Base-by-base conservation (phyloP, 2,797 vertebrate genomes). In the Pempheris klunzingeri region DNA sequence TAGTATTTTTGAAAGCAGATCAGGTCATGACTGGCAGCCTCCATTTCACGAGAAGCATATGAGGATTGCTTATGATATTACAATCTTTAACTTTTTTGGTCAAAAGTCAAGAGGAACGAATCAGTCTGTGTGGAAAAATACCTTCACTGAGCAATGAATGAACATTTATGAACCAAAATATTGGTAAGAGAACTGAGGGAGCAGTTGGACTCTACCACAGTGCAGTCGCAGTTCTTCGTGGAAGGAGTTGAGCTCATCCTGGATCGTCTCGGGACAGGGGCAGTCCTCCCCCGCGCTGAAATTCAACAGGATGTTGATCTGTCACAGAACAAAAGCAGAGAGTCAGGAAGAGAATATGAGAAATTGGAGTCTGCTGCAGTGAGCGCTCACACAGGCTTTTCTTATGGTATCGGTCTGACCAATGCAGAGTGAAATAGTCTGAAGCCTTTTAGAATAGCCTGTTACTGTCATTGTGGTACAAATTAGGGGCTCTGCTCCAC, bases 291-390 rank as follows among this genome's bases (percentile, higher is more conserved):
- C 97, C 69, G 96, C 91, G 85, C 95, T 97, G 92, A 99, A 99
- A 95, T 97, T 99, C 89, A 99, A 92, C 79, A 99, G 93, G 95
- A 99, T 99, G 92, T 99, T 99, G 92, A 99, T 99, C 98, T 99
- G 91, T n/a, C 24, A 78, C 49, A 60, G 76, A 87, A 90, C 44
- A 55, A 72, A 90, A 46, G 32, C 8, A 54, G 15, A 57, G 15
- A 30, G 28, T 1, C 10, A n/a, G 20, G 13, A 59, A 3, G 14
- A 11, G 22, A 43, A 60, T 17, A 47, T 9, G 47, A 50, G 34
- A 36, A n/a, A 3, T 0, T 61, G 61, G 38, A 34, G 69, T 11
- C 49, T 68, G 58, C 66, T 63, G 72, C 24, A 57, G 61, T 22
- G 64, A 72, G 24, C 3, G 22, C 44, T 73, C 52, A 53, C 28